Base-by-base conservation (phyloP, 2,888 invertebrate species). In the Antitype chi region DNA sequence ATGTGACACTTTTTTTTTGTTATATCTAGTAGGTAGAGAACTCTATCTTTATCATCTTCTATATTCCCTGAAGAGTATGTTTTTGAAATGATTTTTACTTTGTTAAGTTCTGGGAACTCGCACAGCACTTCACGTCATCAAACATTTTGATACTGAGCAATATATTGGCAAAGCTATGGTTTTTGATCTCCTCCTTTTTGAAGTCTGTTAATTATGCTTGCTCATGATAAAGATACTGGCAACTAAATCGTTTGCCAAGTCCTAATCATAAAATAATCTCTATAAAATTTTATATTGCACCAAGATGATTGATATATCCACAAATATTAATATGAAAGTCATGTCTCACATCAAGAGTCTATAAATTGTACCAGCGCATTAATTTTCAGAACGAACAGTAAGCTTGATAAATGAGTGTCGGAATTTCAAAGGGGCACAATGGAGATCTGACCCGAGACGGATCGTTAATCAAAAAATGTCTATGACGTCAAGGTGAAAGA, bases 321-420 rank as follows among this genome's bases (percentile, higher is more conserved):
- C 55, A 80, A 78, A 83, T 77, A 78, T 81, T 77, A 73, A 85
- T 70, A 78, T 74, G 78, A 71, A 84, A 82, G 76, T 82, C 71
- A 68, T 79, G 72, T 75, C 74, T 60, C 57, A 72, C 76, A 89
- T 88, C 88, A 77, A 74, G 85, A 90, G 89, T 89, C 89, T 90
- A 81, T 90, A 85, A 89, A 90, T 94, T 93, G 90, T 85, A 88
- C 92, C 91, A 82, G 80, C 78, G 90, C 92, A 92, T 94, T 95
- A 95, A 96, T 96, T 95, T 95, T 92, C 94, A 93, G 92, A 93
- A 92, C 92, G 91, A 92, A 92, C 93, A 91, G 94, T 95, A 95
- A 96, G 95, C 96, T 95, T 96, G 96, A 96, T 96, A 96, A 96
- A 96, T 95, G 95, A 94, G 93, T 92, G 94, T 92, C 93, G 93